Percentiles rank a stretch among this genome's conserved stretches.
phyloP scores from a whole-genome alignment of 2,888 invertebrate species.

The Andrena dorsata region DNA sequence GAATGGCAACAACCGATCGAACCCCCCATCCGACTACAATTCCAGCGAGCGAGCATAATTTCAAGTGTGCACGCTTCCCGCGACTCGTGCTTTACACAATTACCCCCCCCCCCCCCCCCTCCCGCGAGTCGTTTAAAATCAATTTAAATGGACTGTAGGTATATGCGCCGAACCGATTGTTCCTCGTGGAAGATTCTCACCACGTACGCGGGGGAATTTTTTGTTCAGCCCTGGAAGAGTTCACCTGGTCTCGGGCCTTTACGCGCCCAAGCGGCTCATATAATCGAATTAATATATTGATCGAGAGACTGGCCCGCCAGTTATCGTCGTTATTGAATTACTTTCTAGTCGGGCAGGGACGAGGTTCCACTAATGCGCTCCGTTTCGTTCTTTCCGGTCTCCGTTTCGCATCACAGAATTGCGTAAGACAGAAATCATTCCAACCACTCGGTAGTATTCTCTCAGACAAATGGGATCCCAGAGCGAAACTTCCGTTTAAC shows the following conservation, averaged over 20 bases:
- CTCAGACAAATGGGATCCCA: neutral
- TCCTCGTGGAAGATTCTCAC: neutral
- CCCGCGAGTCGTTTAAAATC: neutral
- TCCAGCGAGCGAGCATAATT: slow-evolving; percentile 34
- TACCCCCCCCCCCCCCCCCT: no score
- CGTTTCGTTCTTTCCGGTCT: neutral
- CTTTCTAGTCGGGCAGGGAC: neutral
- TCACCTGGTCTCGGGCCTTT: slow-evolving; percentile 38
- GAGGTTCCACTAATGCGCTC: neutral
- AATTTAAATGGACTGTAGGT: neutral
- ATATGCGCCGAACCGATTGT: neutral
- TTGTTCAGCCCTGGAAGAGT: neutral
- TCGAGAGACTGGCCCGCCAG: slow-evolving; percentile 10
- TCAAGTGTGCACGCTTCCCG: slow-evolving; percentile 20
- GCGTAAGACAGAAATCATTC: no score
- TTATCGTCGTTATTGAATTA: slow-evolving; percentile 64
- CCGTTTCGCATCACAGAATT: no score
- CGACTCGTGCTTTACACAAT: neutral
- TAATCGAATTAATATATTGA: slow-evolving; percentile 69
- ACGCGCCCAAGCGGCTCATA: slow-evolving; percentile 58
- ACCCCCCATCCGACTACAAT: slow-evolving; percentile 43
- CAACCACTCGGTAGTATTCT: neutral
- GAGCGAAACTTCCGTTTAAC: neutral
- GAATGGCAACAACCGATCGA: slow-evolving; percentile 68
- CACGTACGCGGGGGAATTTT: neutral